phyloP scores from a whole-genome alignment of 2,888 invertebrate species.

The Onthophagus sagittarius region DNA sequence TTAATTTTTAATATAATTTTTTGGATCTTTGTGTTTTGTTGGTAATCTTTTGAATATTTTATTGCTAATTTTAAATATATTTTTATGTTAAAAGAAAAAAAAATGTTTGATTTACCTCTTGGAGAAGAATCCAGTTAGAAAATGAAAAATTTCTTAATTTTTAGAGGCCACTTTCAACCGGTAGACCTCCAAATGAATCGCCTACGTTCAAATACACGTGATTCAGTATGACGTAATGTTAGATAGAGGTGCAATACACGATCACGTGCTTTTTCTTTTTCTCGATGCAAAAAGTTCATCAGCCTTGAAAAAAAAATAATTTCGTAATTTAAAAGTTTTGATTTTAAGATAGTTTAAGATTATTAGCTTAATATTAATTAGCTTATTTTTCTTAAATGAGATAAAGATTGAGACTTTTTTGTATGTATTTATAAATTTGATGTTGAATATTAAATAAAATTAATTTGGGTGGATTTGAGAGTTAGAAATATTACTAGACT shows the following conservation, averaged over 20 bases:
- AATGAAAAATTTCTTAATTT: not conserved
- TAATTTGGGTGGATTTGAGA: no score
- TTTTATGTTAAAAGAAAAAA: no score
- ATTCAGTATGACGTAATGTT: not conserved
- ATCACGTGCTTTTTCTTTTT: not conserved
- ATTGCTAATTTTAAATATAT: no score
- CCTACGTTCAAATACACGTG: not conserved
- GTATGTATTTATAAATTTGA: no score
- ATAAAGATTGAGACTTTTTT: no score
- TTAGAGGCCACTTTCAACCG: not conserved
- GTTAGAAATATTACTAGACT: no score
- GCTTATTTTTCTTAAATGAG: not conserved
- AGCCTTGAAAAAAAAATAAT: not conserved
- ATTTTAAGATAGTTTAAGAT: no score
- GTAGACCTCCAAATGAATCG: not conserved
- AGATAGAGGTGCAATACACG: not conserved
- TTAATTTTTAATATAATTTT: slow-evolving; percentile 66
- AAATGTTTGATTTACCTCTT: no score
- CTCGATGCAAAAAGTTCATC: not conserved
- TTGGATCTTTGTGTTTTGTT: slow-evolving; percentile 36
- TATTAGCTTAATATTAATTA: no score
- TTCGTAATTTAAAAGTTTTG: no score
- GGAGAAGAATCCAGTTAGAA: no score
- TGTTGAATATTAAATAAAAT: no score
- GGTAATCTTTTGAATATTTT: not conserved